phyloP scores from a whole-genome alignment of 2,888 invertebrate species.

The Leucophenga montana region DNA sequence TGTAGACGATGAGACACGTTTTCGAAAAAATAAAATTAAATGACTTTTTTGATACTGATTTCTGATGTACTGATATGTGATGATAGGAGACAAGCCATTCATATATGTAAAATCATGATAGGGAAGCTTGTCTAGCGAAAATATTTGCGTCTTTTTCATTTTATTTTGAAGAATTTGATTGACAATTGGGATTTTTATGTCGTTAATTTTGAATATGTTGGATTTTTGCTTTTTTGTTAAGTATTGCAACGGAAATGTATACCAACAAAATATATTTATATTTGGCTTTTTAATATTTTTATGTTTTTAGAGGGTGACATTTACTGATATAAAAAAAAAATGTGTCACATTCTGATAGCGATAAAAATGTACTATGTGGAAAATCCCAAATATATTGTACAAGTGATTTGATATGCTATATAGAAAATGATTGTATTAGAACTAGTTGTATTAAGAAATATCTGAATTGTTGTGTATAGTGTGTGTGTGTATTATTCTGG shows the following conservation, averaged over 20 bases:
- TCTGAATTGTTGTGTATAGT: too few species aligned
- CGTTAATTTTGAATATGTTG: constrained; percentile 1
- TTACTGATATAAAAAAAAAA: too few species aligned
- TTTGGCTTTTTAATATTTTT: too few species aligned
- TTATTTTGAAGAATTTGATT: constrained; percentile 8
- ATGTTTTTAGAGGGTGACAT: too few species aligned
- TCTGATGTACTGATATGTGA: constrained; percentile 3
- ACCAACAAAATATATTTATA: too few species aligned
- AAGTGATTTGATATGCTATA: too few species aligned
- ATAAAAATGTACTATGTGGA: neutral
- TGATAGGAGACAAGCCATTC: constrained; percentile 4
- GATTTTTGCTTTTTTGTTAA: too few species aligned
- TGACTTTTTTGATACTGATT: constrained; percentile 1
- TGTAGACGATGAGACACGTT: constrained; percentile 12
- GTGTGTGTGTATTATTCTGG: too few species aligned
- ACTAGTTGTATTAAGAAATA: too few species aligned
- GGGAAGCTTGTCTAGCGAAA: neutral
- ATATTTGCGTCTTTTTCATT: neutral
- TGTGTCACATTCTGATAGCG: too few species aligned
- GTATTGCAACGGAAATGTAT: too few species aligned
- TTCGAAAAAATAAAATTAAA: neutral
- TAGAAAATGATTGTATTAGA: too few species aligned
- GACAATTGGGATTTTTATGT: constrained; percentile 2
- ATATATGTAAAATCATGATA: constrained; percentile 4
- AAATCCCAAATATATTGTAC: neutral